Evolutionary conservation across 1,140 invertebrate species (phyloP).

Genomic region (Drosophila miranda): DNA sequence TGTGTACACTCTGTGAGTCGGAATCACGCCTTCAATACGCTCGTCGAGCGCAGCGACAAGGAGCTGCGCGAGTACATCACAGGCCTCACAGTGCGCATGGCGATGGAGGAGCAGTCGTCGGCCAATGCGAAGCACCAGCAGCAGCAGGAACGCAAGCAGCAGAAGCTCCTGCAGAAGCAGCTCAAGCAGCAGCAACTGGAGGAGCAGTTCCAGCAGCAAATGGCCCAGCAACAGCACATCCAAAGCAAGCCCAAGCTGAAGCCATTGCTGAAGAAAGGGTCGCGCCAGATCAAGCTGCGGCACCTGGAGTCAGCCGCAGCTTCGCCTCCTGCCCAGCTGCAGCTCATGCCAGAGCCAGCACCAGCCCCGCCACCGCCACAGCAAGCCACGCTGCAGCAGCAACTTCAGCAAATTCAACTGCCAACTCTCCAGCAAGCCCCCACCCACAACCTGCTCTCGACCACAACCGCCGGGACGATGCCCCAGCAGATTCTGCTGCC

Average conservation of each 20-base stretch:
- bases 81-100: conserved; percentile 64
- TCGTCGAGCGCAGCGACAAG: conserved; percentile 84
- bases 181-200: conserved; percentile 62
- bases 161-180: conserved; percentile 66
- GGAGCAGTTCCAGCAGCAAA: conserved; percentile 48
- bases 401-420: conserved; percentile 62
- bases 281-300: conserved; percentile 61
- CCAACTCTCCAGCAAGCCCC: conserved; percentile 63
- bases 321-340: conserved; percentile 23
- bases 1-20: conserved; percentile 85
- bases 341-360: conserved; percentile 50
- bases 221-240: conserved; percentile 43
- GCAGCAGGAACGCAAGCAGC: conserved; percentile 63
- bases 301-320: conserved; percentile 36
- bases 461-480: conserved; percentile 46
- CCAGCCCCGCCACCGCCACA: conserved; percentile 35
- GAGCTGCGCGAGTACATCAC: conserved; percentile 82
- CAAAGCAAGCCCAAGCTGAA: conserved; percentile 57
- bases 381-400: conserved; percentile 46
- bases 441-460: conserved; percentile 45
- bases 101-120: conserved; percentile 49
- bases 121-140: conserved; percentile 51
- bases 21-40: conserved; percentile 84
- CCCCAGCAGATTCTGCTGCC: conserved; percentile 77
- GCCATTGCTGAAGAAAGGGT: conserved; percentile 50